These are phyloP conservation scores for Stegodyphus mimosarum DNA, from an alignment of 1,140 invertebrate genomes.

Conservation along the genomic window DNA sequence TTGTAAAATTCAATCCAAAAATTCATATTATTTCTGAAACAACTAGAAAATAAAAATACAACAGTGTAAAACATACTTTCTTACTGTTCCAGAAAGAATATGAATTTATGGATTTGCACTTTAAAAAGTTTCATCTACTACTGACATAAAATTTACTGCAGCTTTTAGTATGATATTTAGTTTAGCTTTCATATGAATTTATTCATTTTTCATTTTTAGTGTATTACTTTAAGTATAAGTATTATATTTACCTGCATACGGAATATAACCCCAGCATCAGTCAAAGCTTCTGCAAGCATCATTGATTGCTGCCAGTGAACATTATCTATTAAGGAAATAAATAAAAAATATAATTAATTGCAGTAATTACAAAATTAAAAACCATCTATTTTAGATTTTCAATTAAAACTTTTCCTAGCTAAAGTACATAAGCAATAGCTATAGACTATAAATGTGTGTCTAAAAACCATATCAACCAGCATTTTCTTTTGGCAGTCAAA, in stretches of 20 bases:
- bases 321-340: slow-evolving; percentile 74
- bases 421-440: no score
- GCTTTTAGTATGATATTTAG: background rate
- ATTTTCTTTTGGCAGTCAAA: no score
- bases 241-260: slow-evolving; percentile 81
- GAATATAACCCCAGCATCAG: slow-evolving; percentile 84
- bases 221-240: slow-evolving; percentile 23
- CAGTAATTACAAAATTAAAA: no score
- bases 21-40: no score
- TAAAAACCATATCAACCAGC: no score
- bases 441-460: no score
- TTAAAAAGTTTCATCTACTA: background rate
- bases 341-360: background rate
- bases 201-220: background rate
- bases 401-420: no score
- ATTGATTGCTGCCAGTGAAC: slow-evolving; percentile 94
- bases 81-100: no score
- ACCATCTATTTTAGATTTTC: background rate
- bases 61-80: background rate
- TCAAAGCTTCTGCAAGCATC: slow-evolving; percentile 84
- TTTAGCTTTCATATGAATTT: background rate
- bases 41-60: no score
- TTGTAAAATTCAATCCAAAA: no score
- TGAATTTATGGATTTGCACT: background rate
- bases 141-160: background rate